Percentiles rank a stretch among this genome's conserved stretches.
These are phyloP conservation scores for Nomada hirtipes DNA, from an alignment of 2,888 invertebrate species.

Conservation along the genomic window DNA sequence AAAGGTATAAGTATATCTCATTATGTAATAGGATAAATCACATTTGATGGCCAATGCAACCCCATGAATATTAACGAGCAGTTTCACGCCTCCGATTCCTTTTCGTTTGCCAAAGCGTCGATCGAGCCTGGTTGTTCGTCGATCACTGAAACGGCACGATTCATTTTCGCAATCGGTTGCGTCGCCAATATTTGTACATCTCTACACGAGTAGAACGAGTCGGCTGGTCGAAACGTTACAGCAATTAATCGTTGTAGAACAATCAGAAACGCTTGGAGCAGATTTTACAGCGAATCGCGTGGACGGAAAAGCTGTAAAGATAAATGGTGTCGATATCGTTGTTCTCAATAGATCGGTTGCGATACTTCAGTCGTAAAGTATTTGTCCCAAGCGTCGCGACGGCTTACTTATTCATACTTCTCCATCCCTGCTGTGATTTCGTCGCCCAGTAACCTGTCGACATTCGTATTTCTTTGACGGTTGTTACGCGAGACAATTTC, in stretches of 20 bases:
- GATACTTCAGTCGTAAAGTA: conserved; percentile 72
- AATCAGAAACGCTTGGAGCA: not conserved
- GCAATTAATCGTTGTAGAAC: not conserved
- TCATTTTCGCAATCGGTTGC: not conserved
- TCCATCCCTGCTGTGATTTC: conserved; percentile 36
- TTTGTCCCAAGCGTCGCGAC: conserved; percentile 56
- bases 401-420: conserved; percentile 69
- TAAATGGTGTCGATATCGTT: conserved; percentile 53
- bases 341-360: conserved; percentile 53
- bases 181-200: conserved; percentile 13
- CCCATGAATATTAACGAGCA: conserved; percentile 33
- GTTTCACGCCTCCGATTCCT: conserved; percentile 1
- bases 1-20: conserved; percentile 22
- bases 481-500: not conserved
- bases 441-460: conserved; percentile 1
- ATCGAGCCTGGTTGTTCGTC: conserved; percentile 6
- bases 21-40: conserved; percentile 46
- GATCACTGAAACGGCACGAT: conserved; percentile 1
- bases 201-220: too few species aligned
- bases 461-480: not conserved
- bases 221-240: not conserved
- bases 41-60: conserved; percentile 2
- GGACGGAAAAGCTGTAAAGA: conserved; percentile 58
- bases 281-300: not conserved
- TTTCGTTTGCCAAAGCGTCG: not conserved